phyloP scores from a whole-genome alignment of 2,888 invertebrate genomes.

The Girardia tigrina region DNA sequence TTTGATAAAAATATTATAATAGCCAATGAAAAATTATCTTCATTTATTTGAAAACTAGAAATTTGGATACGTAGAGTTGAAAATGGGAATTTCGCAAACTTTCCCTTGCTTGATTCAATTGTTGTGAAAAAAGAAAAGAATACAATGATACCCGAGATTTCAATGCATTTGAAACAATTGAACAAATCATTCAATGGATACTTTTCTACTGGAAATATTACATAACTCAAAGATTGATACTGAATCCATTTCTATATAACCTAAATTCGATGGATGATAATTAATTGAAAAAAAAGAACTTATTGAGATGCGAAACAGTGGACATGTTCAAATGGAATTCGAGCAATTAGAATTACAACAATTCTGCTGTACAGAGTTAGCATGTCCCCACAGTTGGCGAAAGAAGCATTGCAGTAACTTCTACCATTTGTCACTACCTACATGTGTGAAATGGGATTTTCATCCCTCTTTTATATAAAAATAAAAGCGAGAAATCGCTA shows the following conservation, averaged over 20 bases:
- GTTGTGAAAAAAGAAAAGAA: background rate
- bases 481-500: background rate
- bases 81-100: background rate
- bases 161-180: background rate
- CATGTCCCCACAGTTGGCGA: background rate
- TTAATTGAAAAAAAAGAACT: background rate
- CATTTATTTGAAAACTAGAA: no score
- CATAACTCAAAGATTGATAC: background rate
- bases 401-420: background rate
- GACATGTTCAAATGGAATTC: background rate
- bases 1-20: background rate
- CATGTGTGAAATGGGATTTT: no score
- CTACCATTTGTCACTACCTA: no score
- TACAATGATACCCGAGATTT: background rate
- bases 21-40: background rate
- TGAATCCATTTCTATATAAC: background rate
- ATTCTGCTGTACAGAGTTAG: background rate
- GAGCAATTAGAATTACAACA: background rate
- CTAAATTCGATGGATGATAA: background rate
- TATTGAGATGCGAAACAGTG: background rate
- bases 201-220: background rate
- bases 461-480: background rate
- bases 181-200: background rate
- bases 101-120: conserved; percentile 16
- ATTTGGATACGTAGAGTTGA: no score